phyloP scores from a whole-genome alignment of 1,140 invertebrate genomes.

The Zelostemma sp. region DNA sequence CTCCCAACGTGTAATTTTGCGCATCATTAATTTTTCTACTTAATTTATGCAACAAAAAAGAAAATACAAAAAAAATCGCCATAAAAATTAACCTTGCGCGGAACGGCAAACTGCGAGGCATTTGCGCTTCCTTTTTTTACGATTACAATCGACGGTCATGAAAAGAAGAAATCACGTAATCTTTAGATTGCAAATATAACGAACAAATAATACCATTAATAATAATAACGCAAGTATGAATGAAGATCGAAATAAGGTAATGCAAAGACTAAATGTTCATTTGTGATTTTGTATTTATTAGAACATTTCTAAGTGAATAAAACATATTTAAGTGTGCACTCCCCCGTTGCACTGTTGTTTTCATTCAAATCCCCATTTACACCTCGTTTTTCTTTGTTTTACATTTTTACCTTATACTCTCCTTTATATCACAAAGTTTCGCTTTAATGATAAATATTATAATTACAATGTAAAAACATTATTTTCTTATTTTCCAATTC shows the following conservation, averaged over 20 bases:
- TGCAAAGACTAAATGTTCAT: constrained; percentile 70
- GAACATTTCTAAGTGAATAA: constrained; percentile 69
- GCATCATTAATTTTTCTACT: constrained; percentile 1
- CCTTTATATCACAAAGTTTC: constrained; percentile 35
- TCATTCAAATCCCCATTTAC: constrained; percentile 28
- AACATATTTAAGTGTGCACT: constrained; percentile 70
- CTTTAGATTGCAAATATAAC: constrained; percentile 66
- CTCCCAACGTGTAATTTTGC: constrained; percentile 19
- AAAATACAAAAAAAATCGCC: constrained; percentile 27
- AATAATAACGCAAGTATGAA: constrained; percentile 65
- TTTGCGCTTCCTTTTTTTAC: constrained; percentile 42
- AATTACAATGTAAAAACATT: constrained; percentile 15
- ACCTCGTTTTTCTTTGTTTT: constrained; percentile 24
- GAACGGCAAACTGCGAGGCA: constrained; percentile 8
- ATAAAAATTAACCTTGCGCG: constrained; percentile 23
- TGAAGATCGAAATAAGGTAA: constrained; percentile 64
- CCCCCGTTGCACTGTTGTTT: constrained; percentile 26
- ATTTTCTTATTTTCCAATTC: not conserved
- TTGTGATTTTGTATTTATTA: constrained; percentile 72
- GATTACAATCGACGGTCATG: constrained; percentile 45
- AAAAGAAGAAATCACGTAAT: constrained; percentile 58
- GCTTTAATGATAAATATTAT: constrained; percentile 10
- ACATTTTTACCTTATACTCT: constrained; percentile 24
- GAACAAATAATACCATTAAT: constrained; percentile 61
- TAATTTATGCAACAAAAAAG: constrained; percentile 1